Evolutionary conservation across 2,797 vertebrate genomes (phyloP).

Genomic region (Lacerta bilineata): DNA sequence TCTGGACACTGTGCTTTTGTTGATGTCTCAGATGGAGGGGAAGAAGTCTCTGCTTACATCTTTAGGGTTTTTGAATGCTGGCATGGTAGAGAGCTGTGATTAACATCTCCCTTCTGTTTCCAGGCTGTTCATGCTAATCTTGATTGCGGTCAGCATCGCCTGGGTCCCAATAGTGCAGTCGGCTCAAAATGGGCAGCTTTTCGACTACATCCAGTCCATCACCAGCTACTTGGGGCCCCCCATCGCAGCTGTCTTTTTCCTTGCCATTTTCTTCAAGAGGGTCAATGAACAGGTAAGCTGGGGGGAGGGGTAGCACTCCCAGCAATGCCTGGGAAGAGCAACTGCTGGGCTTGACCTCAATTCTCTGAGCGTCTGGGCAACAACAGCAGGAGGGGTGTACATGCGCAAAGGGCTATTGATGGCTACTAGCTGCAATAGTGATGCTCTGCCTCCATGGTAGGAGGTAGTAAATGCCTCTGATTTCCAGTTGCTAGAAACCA

Average conservation of each 20-base stretch:
- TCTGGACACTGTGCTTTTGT: too few relatives aligned
- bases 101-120: conserved; percentile 44
- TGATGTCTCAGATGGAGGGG: too few relatives aligned
- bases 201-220: conserved; percentile 91
- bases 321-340: neutral
- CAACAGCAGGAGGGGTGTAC: too few relatives aligned
- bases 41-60: too few relatives aligned
- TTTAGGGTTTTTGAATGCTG: neutral
- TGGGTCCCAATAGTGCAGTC: conserved; percentile 94
- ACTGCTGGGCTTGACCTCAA: too few relatives aligned
- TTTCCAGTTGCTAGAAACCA: too few relatives aligned
- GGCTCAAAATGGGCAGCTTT: conserved; percentile 92
- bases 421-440: too few relatives aligned
- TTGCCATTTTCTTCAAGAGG: conserved; percentile 89
- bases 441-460: too few relatives aligned
- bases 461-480: too few relatives aligned
- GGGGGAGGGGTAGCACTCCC: neutral
- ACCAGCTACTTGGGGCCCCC: conserved; percentile 93
- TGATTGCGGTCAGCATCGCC: conserved; percentile 92
- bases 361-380: too few relatives aligned
- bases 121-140: conserved; percentile 88
- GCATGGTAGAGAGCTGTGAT: too few relatives aligned
- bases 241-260: conserved; percentile 88
- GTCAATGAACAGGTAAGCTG: conserved; percentile 86
- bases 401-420: too few relatives aligned